These are phyloP conservation scores for Heliocidaris erythrogramma DNA, from an alignment of 35 echinoderm and acorn worm genomes.

Conservation along the genomic window DNA sequence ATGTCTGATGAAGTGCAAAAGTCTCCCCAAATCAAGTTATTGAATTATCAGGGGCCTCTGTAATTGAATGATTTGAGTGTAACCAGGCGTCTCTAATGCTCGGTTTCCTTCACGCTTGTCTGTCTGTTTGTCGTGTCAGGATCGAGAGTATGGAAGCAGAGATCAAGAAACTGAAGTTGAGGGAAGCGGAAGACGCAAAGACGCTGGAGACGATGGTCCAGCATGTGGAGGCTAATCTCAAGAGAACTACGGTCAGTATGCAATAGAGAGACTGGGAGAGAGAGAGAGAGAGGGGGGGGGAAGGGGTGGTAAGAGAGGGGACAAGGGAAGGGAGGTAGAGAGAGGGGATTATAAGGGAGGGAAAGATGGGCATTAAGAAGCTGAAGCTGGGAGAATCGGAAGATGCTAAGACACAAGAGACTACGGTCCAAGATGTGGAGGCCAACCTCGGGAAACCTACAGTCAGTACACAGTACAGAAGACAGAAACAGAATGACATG, in stretches of 20 bases:
- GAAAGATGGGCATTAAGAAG: too few relatives aligned
- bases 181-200: conserved; percentile 93
- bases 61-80: background rate
- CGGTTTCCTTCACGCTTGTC: background rate
- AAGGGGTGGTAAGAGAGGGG: too few relatives aligned
- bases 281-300: too few relatives aligned
- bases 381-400: too few relatives aligned
- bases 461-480: too few relatives aligned
- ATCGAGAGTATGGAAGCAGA: conserved; percentile 91
- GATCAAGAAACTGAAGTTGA: conserved; percentile 67
- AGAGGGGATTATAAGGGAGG: too few relatives aligned
- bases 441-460: too few relatives aligned
- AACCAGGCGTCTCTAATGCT: background rate
- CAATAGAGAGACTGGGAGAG: too few relatives aligned
- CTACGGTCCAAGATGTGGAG: too few relatives aligned
- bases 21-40: background rate
- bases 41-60: background rate
- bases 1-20: background rate
- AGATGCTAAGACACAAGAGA: too few relatives aligned
- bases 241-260: conserved; percentile 87
- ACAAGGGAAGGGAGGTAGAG: too few relatives aligned
- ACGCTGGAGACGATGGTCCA: conserved; percentile 92
- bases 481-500: too few relatives aligned
- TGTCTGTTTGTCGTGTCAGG: conserved; percentile 40
- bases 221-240: conserved; percentile 91